Percentiles rank a stretch among this genome's conserved stretches.
phyloP scores from a whole-genome alignment of 30 jellyfish, hydroid and myxozoan genomes.

The Aurelia coerulea region DNA sequence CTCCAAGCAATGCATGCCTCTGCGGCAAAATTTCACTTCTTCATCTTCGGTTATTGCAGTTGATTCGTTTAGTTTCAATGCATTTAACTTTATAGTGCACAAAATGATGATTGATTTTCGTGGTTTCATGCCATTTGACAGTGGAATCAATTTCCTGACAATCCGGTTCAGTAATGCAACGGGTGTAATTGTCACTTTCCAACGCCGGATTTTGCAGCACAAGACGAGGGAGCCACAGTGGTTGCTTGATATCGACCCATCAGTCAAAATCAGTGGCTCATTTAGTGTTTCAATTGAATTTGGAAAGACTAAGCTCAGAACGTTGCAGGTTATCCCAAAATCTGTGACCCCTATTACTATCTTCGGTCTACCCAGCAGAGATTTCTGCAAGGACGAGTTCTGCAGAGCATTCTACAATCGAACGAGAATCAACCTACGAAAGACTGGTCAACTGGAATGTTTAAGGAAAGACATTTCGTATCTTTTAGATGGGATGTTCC shows the following conservation, averaged over 20 bases:
- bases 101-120: too few species aligned
- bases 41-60: too few species aligned
- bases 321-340: background rate
- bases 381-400: conserved; percentile 1
- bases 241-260: background rate
- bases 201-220: background rate
- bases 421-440: background rate
- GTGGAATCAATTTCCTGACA: too few species aligned
- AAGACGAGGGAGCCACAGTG: background rate
- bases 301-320: too few species aligned
- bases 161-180: too few species aligned
- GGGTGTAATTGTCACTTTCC: too few species aligned
- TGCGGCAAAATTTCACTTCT: background rate
- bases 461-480: background rate
- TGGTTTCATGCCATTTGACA: too few species aligned
- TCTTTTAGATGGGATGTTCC: conserved; percentile 18
- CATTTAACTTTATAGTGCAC: too few species aligned
- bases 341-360: background rate
- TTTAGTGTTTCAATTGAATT: background rate
- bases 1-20: background rate
- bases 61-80: too few species aligned
- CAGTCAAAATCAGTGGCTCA: background rate
- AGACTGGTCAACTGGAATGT: conserved; percentile 15
- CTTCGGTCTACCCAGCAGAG: background rate
- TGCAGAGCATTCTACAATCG: conserved; percentile 18